Percentiles rank a stretch among this genome's conserved stretches.
These are phyloP conservation scores for Peromyscus aztecus DNA, from an alignment of 2,797 vertebrate species.

Conservation along the genomic window DNA sequence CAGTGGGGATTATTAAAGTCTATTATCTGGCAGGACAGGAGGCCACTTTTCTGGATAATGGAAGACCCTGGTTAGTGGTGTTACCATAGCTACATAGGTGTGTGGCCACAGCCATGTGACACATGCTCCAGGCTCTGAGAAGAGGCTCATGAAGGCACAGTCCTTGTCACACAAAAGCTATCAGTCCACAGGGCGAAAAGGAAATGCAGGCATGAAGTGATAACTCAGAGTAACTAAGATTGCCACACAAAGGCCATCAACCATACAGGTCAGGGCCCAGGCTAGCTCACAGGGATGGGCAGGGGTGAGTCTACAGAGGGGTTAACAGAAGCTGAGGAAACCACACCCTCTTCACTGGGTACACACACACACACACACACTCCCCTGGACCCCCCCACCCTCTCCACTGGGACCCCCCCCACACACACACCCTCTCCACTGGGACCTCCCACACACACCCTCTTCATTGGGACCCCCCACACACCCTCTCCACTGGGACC, in stretches of 20 bases:
- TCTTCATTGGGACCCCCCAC: too few relatives aligned
- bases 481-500: too few relatives aligned
- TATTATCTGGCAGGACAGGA: not conserved
- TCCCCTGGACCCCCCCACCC: too few relatives aligned
- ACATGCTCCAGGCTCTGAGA: not conserved
- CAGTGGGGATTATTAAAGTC: not conserved
- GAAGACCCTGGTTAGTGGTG: not conserved
- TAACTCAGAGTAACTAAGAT: not conserved
- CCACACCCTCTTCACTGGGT: not conserved
- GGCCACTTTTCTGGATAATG: not conserved
- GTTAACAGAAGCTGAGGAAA: not conserved
- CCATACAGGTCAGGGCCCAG: not conserved
- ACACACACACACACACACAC: not conserved
- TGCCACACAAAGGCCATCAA: not conserved
- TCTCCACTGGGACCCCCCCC: not conserved
- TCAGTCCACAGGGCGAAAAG: not conserved
- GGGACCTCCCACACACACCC: not conserved
- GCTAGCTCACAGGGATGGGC: accelerated
- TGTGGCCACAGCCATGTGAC: not conserved
- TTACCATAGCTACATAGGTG: not conserved
- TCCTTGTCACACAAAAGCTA: not conserved
- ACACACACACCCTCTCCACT: not conserved
- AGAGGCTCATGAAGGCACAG: not conserved
- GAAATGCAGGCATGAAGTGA: not conserved
- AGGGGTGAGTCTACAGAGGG: not conserved